Conservation (phyloP, 2,888 invertebrate genomes). For the Ormyrus rosae region DNA sequence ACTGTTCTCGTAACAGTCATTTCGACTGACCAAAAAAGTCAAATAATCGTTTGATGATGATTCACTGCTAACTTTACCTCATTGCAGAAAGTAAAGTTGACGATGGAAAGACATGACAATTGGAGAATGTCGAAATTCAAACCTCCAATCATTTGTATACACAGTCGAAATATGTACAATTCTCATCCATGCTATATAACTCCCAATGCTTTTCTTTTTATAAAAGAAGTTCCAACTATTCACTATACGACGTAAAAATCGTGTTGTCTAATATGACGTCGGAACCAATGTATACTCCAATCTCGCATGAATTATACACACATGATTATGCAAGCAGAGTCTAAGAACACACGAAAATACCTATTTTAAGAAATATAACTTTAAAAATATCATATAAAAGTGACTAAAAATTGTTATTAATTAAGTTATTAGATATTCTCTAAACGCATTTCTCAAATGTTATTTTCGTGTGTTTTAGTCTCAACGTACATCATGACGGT, state of each 20-base stretch:
- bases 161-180: slow-evolving; percentile 56
- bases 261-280: slow-evolving; percentile 32
- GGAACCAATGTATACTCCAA: slow-evolving; percentile 47
- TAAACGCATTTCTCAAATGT: slow-evolving; percentile 11
- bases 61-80: slow-evolving; percentile 32
- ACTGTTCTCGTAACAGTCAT: slow-evolving; percentile 19
- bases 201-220: slow-evolving; percentile 47
- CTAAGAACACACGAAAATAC: slow-evolving; percentile 48
- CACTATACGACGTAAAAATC: slow-evolving; percentile 43
- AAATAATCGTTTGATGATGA: slow-evolving; percentile 25
- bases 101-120: slow-evolving; percentile 47
- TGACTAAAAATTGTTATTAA: slow-evolving; percentile 40
- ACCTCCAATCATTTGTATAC: slow-evolving; percentile 34
- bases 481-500: background rate
- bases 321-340: slow-evolving; percentile 21
- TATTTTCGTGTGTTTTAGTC: slow-evolving; percentile 49
- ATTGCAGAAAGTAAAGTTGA: slow-evolving; percentile 29
- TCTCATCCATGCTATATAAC: slow-evolving; percentile 43
- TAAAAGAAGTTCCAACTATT: slow-evolving; percentile 54
- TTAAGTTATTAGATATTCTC: slow-evolving; percentile 4
- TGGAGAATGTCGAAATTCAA: slow-evolving; percentile 20
- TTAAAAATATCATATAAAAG: slow-evolving; percentile 44
- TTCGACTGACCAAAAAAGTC: slow-evolving; percentile 9
- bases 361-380: slow-evolving; percentile 19
- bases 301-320: slow-evolving; percentile 49